Conservation (phyloP, 2,888 invertebrate genomes). For the Tolmerus cingulatus region DNA sequence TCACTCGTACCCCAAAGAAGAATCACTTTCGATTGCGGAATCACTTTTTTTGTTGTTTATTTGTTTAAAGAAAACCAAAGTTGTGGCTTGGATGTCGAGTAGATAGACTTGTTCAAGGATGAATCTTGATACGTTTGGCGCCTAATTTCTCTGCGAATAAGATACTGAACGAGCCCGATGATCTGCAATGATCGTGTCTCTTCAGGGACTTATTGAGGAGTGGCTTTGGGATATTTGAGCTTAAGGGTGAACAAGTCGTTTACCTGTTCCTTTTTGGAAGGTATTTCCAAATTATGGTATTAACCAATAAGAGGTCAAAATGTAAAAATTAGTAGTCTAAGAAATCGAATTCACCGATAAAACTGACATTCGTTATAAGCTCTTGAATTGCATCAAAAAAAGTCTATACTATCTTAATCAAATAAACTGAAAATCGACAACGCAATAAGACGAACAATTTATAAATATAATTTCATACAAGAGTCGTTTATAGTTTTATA, state of each 20-base stretch:
- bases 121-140: not conserved
- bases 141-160: not conserved
- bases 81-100: not conserved
- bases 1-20: constrained; percentile 24
- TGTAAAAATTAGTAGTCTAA: not conserved
- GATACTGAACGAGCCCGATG: not conserved
- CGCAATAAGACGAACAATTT: not conserved
- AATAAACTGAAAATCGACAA: too few species aligned
- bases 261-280: not conserved
- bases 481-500: not conserved
- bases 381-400: not conserved
- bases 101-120: constrained; percentile 6
- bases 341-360: not conserved
- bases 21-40: constrained; percentile 33
- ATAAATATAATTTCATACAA: not conserved
- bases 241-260: not conserved
- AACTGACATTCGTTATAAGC: not conserved
- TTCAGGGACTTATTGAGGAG: not conserved
- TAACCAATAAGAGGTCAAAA: not conserved
- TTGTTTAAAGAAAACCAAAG: not conserved
- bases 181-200: not conserved
- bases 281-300: not conserved
- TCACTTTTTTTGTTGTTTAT: constrained; percentile 23
- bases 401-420: too few species aligned
- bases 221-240: not conserved